phyloP scores from a whole-genome alignment of 2,888 invertebrate genomes.

The Archips crataeganus region DNA sequence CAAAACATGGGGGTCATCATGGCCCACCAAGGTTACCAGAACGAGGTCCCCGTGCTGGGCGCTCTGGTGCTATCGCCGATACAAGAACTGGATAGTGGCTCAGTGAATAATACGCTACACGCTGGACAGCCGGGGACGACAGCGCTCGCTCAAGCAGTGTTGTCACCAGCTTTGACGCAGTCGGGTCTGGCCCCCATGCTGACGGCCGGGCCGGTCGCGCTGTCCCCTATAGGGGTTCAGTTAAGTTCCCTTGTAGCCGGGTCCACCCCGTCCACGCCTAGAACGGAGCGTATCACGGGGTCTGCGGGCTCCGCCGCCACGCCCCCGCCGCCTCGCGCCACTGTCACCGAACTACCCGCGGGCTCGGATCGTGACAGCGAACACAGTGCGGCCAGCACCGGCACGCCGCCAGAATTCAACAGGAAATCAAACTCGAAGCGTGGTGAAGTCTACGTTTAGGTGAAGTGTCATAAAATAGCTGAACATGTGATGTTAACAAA shows the following conservation, averaged over 20 bases:
- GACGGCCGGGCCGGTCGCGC: constrained; percentile 79
- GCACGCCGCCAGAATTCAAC: constrained; percentile 63
- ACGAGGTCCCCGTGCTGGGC: constrained; percentile 90
- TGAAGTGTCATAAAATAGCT: not conserved
- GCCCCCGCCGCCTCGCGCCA: constrained; percentile 55
- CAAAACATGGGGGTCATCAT: constrained; percentile 89
- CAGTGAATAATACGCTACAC: constrained; percentile 90
- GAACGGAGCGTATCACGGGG: constrained; percentile 59
- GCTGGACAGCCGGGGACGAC: constrained; percentile 91
- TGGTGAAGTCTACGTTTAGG: constrained; percentile 78
- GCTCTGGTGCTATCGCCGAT: constrained; percentile 93
- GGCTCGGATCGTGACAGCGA: constrained; percentile 69
- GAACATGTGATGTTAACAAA: not conserved
- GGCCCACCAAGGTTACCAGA: constrained; percentile 87
- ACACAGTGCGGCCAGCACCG: constrained; percentile 60
- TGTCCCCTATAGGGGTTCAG: constrained; percentile 87
- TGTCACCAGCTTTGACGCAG: constrained; percentile 86
- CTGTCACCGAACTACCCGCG: constrained; percentile 60
- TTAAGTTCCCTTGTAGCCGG: constrained; percentile 82
- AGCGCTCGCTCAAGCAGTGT: constrained; percentile 92
- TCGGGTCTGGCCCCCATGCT: constrained; percentile 77
- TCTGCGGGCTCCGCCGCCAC: constrained; percentile 46
- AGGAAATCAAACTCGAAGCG: constrained; percentile 72
- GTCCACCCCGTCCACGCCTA: constrained; percentile 80
- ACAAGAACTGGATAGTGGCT: constrained; percentile 92